Conservation (phyloP, 2,888 invertebrate genomes). For the Macrosiphum euphorbiae region DNA sequence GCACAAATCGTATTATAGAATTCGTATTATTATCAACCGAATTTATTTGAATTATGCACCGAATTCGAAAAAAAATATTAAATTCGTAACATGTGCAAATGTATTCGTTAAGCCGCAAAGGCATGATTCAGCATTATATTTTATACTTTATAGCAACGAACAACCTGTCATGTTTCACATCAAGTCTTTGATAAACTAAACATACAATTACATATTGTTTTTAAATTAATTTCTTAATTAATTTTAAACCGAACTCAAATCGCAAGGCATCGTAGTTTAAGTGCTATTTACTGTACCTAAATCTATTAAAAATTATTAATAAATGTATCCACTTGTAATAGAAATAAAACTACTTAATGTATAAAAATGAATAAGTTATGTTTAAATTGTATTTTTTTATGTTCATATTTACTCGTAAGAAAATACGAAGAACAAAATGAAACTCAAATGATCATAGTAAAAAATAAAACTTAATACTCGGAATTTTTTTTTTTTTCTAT, state of each 20-base stretch:
- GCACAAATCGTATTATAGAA: not conserved
- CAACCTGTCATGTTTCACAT: not conserved
- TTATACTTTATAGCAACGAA: not conserved
- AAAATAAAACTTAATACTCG: not conserved
- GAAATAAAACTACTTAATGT: too few relatives aligned
- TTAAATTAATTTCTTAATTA: not conserved
- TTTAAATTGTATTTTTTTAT: not conserved
- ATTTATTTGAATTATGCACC: not conserved
- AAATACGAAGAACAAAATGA: not conserved
- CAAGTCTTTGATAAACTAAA: not conserved
- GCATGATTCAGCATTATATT: not conserved
- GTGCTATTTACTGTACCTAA: too few relatives aligned
- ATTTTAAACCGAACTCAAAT: too few relatives aligned
- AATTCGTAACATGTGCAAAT: not conserved
- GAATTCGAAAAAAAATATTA: too few relatives aligned
- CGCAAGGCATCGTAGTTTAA: too few relatives aligned
- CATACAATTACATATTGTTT: not conserved
- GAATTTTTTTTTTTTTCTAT: not conserved
- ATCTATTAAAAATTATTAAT: too few relatives aligned
- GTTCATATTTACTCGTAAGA: not conserved
- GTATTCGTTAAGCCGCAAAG: not conserved
- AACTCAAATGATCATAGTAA: not conserved
- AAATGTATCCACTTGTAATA: too few relatives aligned
- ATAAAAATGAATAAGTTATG: not conserved
- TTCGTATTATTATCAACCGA: not conserved